Evolutionary conservation across 2,797 vertebrate species (phyloP), one percentile per base, ranked within the genome.

Genomic region (Dromococcyx pavoninus): DNA sequence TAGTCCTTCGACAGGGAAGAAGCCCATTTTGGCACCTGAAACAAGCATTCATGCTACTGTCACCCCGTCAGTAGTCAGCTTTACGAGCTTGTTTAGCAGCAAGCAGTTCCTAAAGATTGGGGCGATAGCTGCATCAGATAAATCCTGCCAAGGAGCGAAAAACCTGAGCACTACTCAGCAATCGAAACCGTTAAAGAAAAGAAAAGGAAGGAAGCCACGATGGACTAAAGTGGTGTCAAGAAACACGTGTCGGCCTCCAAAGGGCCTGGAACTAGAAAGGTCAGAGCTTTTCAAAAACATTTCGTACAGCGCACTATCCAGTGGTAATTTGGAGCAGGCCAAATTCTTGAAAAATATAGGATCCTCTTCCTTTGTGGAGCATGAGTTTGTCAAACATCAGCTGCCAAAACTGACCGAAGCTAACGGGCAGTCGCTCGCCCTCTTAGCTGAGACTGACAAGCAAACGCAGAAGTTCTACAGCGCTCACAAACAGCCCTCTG

Each of bases 141-240:
- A 98, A 86, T 96, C 97, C 79, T 98, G 97, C 97, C 98, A 97
- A 81, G 97, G 96, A 73, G 74, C 96, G 11, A 97, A 98, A 72
- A 95, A 96, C 28, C 93, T 98, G 37, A 97, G 97, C 46, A 4
- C 96, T 66, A 67, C 95, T 94, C 93, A 97, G 74, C 98, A 99
- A 89, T 98, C 98, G 35, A 98, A 98, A 56, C 98, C 98, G 9
- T 97, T 99, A 23, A 99, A 99, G 97, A 99, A 99, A 91, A 98
- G 98, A 46, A 99, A 99, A 97, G 98, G 99, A 65, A 98, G 98
- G 94, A 98, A 98, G 78, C 98, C 98, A 66, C 98, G 99, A 37
- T 99, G 98, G 98, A 99, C 99, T 87, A 99, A 98, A 96, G 98
- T 98, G 90, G 98, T 98, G 89, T 98, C 98, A 23, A 98, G 98